Evolutionary conservation across 1,140 invertebrate species (phyloP).

Genomic region (Ceratina calcarata): DNA sequence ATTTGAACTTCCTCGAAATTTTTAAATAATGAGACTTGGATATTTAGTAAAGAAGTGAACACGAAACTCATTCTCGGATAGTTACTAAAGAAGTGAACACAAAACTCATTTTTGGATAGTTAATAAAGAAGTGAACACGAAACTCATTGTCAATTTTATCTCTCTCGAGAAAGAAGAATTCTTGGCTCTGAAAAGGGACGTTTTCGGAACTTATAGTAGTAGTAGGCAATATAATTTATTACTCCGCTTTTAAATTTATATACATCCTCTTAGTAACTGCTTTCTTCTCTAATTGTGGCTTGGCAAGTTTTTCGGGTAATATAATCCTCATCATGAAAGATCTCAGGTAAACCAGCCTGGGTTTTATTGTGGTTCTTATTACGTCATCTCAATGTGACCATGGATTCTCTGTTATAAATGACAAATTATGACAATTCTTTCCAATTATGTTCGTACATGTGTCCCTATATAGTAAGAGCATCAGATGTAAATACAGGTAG

Average conservation of each 20-base stretch:
- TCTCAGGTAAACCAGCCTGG: neutral
- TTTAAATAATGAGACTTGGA: no score
- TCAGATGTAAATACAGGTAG: no score
- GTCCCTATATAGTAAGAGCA: no score
- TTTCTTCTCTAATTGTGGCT: slow-evolving; percentile 82
- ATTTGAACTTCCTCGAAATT: no score
- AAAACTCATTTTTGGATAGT: no score
- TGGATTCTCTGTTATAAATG: slow-evolving; percentile 76
- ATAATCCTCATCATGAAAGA: slow-evolving; percentile 78
- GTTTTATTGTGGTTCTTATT: slow-evolving; percentile 73
- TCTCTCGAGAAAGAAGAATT: slow-evolving; percentile 10
- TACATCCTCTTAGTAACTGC: slow-evolving; percentile 81
- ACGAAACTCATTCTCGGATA: no score
- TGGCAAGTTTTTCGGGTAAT: slow-evolving; percentile 82
- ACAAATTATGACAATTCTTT: no score
- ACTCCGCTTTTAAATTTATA: slow-evolving; percentile 59
- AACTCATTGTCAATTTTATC: neutral
- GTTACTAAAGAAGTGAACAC: no score
- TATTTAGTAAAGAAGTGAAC: no score
- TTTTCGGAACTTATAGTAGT: slow-evolving; percentile 42
- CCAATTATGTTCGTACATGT: no score
- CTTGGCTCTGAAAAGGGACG: slow-evolving; percentile 52
- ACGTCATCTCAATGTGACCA: slow-evolving; percentile 80
- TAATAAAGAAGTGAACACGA: no score
- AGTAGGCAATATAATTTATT: slow-evolving; percentile 61